Base-by-base conservation (phyloP, 35 echinoderm and acorn worm species). In the Ophiothrix spiculata region DNA sequence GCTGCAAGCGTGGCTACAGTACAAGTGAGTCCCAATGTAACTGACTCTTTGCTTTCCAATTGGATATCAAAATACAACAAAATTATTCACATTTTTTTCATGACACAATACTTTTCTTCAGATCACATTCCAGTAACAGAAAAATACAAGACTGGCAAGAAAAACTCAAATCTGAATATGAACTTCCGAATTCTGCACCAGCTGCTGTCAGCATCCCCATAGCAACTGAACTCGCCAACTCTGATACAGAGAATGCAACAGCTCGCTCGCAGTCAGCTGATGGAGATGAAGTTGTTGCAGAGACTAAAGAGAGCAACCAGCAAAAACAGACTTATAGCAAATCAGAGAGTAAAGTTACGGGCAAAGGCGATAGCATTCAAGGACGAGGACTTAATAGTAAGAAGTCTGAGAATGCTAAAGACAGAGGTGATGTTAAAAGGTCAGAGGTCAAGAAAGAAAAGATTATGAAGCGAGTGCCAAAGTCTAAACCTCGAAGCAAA, bases 171-270 rank as follows among this genome's bases (percentile, higher is more conserved):
- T 63, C 60, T 37, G 80, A 84, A 76, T 82, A 69, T 28, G 74
- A 36, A 35, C 81, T 90, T 33, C 88, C 88, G 0, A 84, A 35
- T 45, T 90, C 88, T 36, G 88, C 88, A 4, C 88, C 88, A 3
- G 60, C 81, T 15, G 29, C 13, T 37, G 16, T 49, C 28, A 56
- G 64, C 11, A 32, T 74, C 23, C 38, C 87, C 33, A 11, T 45
- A 33, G 39, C 38, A 32, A 54, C 88, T 6, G 39, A 40, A 34
- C 69, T 32, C 1, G 10, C 34, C 8, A 64, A 49, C 49, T 36
- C 86, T 74, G 23, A 39, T 23, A 54, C 15, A 12, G 35, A 77
- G 32, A 64, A 36, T 45, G 54, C 40, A 63, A 80, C 87, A 75
- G 87, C 60, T 41, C 42, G 56, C 3, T 33, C 87, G n/a, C 40